These are phyloP conservation scores for Donacobius atricapilla DNA, from an alignment of 2,113 vertebrate genomes.

Conservation along the genomic window DNA sequence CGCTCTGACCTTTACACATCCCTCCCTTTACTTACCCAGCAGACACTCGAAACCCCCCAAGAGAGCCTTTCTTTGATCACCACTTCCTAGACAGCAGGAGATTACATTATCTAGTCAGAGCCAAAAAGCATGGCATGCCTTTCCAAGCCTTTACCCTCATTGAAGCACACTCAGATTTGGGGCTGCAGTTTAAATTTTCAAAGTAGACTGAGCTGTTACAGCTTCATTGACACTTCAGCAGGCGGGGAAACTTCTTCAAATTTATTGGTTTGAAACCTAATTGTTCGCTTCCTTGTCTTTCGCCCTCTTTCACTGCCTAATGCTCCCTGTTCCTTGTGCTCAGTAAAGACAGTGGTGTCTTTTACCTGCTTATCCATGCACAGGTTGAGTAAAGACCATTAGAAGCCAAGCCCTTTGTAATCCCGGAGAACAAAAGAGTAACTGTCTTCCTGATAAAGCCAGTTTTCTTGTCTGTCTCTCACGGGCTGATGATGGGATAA, in stretches of 20 bases:
- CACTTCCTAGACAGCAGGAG: not conserved
- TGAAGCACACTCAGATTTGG: not conserved
- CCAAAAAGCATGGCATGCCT: fast-evolving
- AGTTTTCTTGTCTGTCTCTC: not conserved
- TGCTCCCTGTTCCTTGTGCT: not conserved
- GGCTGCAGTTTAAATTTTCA: not conserved
- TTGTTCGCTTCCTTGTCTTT: not conserved
- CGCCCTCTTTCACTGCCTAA: not conserved
- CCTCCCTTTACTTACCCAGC: not conserved
- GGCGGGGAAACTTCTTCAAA: not conserved
- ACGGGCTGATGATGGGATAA: not conserved
- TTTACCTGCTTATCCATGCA: not conserved
- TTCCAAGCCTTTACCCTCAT: not conserved
- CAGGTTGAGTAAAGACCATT: not conserved
- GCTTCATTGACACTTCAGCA: not conserved
- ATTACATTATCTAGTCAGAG: not conserved
- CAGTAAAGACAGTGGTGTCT: not conserved
- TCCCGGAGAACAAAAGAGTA: not conserved
- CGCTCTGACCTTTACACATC: not conserved
- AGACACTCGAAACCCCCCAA: not conserved
- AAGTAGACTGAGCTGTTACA: not conserved
- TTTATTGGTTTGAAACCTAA: not conserved
- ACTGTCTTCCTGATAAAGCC: not conserved
- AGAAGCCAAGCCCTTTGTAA: not conserved
- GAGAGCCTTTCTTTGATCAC: not conserved